phyloP scores from a whole-genome alignment of 2,113 vertebrate species.

The Thunnus maccoyii region DNA sequence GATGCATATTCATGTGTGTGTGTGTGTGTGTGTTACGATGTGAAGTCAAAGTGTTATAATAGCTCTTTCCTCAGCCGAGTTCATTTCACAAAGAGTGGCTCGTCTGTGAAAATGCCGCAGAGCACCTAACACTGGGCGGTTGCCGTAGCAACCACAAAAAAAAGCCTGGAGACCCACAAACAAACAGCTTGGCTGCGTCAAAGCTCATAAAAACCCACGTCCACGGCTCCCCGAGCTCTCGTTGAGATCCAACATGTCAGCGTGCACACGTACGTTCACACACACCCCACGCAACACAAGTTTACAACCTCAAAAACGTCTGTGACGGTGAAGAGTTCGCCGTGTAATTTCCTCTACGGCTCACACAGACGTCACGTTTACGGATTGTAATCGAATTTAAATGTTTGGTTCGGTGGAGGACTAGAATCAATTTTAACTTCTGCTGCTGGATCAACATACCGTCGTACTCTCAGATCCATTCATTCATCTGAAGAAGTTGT shows the following conservation, averaged over 20 bases:
- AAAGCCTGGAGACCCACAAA: constrained; percentile 74
- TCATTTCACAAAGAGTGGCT: constrained; percentile 57
- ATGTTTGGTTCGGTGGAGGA: not conserved
- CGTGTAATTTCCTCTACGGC: not conserved
- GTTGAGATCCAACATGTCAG: not conserved
- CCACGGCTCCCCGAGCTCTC: not conserved
- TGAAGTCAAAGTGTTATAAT: constrained; percentile 57
- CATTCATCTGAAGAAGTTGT: too few relatives aligned
- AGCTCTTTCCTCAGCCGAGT: constrained; percentile 55
- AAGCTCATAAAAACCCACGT: constrained; percentile 40
- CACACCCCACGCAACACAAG: constrained; percentile 38
- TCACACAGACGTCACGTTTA: not conserved
- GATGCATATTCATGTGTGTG: constrained; percentile 59
- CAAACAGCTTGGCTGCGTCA: constrained; percentile 62
- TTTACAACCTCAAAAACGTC: constrained; percentile 44
- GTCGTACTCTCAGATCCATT: too few relatives aligned
- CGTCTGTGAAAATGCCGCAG: constrained; percentile 75
- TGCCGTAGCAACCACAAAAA: constrained; percentile 69
- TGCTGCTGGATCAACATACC: not conserved
- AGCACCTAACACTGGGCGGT: constrained; percentile 59
- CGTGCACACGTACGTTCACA: not conserved
- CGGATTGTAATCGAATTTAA: not conserved
- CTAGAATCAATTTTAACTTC: too few relatives aligned
- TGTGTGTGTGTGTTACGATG: constrained; percentile 33
- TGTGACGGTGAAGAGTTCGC: constrained; percentile 1